A percentile compares a stretch with the other conserved stretches of the same genome.
phyloP scores from a whole-genome alignment of 1,140 invertebrate species.

The Cephus cinctus region DNA sequence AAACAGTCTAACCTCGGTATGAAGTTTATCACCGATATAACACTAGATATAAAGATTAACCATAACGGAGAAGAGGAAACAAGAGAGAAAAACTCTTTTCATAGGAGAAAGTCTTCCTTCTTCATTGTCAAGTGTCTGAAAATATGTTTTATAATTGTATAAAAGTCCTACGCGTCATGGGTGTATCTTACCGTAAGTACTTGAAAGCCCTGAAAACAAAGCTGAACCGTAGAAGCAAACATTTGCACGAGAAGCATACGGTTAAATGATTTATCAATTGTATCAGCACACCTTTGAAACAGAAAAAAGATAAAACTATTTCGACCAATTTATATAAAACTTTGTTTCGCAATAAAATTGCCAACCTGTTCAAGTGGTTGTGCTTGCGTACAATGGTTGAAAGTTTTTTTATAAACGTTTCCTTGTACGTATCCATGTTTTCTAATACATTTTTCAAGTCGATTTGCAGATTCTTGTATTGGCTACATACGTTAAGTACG shows the following conservation, averaged over 20 bases:
- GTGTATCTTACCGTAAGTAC: conserved; percentile 16
- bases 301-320: no score
- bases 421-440: no score
- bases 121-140: background rate
- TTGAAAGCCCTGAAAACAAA: conserved; percentile 26
- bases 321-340: no score
- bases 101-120: background rate
- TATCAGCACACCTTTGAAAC: conserved; percentile 29
- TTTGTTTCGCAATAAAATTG: conserved; percentile 22
- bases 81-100: background rate
- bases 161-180: no score
- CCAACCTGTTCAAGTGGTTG: conserved; percentile 19
- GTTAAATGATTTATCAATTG: conserved; percentile 41
- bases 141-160: background rate
- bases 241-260: conserved; percentile 20
- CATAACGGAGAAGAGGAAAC: background rate
- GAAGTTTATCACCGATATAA: background rate
- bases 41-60: conserved; percentile 11
- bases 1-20: no score
- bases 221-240: conserved; percentile 11
- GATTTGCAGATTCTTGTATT: no score
- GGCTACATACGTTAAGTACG: no score
- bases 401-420: no score
- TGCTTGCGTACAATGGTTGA: no score
- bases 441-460: no score